Evolutionary conservation across 2,797 vertebrate species (phyloP).

Genomic region (Acridotheres tristis): DNA sequence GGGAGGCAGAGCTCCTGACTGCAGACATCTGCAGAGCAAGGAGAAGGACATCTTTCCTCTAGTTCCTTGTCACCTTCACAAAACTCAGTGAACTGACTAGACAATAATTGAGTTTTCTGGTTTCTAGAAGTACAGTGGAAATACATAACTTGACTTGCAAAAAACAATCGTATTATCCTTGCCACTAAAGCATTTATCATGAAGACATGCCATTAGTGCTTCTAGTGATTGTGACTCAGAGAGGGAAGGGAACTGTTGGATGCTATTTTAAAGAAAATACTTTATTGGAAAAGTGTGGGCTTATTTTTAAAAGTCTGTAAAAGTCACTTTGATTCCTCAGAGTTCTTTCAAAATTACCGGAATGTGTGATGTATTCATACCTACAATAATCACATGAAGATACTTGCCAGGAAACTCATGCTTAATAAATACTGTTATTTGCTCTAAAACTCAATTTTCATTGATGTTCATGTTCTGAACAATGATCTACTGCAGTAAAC

Average conservation of each 20-base stretch:
- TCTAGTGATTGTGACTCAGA: background rate
- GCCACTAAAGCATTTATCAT: background rate
- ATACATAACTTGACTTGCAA: background rate
- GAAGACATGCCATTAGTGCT: background rate
- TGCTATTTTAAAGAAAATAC: background rate
- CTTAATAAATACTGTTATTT: background rate
- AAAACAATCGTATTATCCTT: background rate
- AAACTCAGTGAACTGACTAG: background rate
- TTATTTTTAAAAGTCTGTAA: background rate
- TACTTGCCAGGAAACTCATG: background rate
- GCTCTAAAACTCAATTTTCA: background rate
- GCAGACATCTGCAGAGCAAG: background rate
- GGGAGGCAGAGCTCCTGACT: accelerated
- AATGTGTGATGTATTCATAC: background rate
- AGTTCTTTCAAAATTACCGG: background rate
- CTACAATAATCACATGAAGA: background rate
- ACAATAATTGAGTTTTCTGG: background rate
- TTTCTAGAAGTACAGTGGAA: background rate
- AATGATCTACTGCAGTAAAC: background rate
- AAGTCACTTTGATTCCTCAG: background rate
- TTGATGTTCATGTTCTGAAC: background rate
- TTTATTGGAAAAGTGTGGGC: background rate
- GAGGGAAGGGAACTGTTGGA: background rate
- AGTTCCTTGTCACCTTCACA: background rate
- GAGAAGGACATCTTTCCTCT: background rate